phyloP scores from a whole-genome alignment of 2,113 vertebrate genomes.

The Myrmophylax atrothorax region DNA sequence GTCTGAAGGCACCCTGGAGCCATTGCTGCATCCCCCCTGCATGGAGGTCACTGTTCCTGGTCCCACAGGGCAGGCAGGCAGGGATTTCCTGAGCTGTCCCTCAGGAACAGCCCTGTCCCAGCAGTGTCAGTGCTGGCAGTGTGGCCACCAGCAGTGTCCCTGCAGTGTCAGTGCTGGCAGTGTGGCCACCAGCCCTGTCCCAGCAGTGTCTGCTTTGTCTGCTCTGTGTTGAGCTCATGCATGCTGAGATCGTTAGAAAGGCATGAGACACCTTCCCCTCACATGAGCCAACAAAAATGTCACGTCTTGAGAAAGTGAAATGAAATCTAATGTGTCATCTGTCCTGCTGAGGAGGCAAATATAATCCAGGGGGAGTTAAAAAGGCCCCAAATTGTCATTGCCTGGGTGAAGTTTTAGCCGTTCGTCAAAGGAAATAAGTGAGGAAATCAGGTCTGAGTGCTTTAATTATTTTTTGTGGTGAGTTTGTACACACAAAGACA shows the following conservation, averaged over 20 bases:
- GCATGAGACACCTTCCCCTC: slow-evolving; percentile 7
- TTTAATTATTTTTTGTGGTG: not conserved
- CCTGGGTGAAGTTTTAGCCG: not conserved
- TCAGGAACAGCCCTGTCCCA: not conserved
- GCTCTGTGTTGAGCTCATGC: not conserved
- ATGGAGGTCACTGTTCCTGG: not conserved
- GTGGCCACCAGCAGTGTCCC: not conserved
- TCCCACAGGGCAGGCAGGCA: not conserved
- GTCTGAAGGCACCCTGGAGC: not conserved
- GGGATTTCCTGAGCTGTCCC: not conserved
- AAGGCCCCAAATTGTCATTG: not conserved
- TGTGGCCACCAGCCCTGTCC: no score
- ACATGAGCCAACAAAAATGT: slow-evolving; percentile 30
- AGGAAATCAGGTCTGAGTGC: not conserved
- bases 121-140: not conserved
- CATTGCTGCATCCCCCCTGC: not conserved
- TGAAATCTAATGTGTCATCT: not conserved
- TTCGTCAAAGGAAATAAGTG: not conserved
- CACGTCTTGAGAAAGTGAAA: slow-evolving; percentile 18
- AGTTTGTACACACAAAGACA: not conserved
- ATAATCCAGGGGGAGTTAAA: not conserved
- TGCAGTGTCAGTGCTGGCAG: no score
- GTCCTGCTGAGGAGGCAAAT: not conserved
- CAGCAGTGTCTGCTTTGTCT: not conserved
- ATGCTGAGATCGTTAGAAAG: not conserved